Conservation (phyloP, 2,797 vertebrate species). For the Mormyrops boulengeri region DNA sequence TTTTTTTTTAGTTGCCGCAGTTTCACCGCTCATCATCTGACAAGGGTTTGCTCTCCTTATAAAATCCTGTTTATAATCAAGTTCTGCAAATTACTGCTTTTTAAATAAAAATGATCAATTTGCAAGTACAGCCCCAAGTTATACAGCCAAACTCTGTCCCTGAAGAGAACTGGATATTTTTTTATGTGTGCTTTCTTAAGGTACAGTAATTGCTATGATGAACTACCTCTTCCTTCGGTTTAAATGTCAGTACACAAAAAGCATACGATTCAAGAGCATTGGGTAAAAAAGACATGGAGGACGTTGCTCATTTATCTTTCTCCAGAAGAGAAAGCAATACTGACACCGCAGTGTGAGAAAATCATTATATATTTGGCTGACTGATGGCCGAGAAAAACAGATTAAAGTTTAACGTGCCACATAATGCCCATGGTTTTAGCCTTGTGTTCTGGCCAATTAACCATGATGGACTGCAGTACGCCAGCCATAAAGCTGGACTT, state of each 20-base stretch:
- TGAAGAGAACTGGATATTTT: not conserved
- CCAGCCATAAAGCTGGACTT: not conserved
- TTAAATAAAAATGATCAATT: not conserved
- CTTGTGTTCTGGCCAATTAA: constrained; percentile 1
- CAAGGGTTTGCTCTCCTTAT: constrained; percentile 11
- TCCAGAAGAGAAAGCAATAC: constrained; percentile 3
- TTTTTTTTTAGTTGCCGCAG: not conserved
- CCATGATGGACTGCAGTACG: not conserved
- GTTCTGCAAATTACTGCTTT: not conserved
- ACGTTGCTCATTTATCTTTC: not conserved
- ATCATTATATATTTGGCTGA: constrained; percentile 18
- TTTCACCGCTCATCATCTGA: not conserved
- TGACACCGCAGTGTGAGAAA: not conserved
- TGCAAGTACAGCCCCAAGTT: not conserved
- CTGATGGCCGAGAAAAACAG: constrained; percentile 4
- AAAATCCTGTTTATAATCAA: not conserved
- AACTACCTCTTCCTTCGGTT: not conserved
- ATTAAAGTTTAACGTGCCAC: constrained; percentile 11
- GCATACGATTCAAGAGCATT: not conserved
- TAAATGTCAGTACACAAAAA: constrained; percentile 11
- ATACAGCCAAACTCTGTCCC: not conserved
- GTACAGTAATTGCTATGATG: not conserved
- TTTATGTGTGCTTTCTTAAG: not conserved
- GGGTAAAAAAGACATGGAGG: not conserved
- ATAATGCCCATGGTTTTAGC: not conserved